Evolutionary conservation across 2,113 vertebrate species (phyloP), one percentile per base, ranked within the genome.

Genomic region (Sula dactylatra): DNA sequence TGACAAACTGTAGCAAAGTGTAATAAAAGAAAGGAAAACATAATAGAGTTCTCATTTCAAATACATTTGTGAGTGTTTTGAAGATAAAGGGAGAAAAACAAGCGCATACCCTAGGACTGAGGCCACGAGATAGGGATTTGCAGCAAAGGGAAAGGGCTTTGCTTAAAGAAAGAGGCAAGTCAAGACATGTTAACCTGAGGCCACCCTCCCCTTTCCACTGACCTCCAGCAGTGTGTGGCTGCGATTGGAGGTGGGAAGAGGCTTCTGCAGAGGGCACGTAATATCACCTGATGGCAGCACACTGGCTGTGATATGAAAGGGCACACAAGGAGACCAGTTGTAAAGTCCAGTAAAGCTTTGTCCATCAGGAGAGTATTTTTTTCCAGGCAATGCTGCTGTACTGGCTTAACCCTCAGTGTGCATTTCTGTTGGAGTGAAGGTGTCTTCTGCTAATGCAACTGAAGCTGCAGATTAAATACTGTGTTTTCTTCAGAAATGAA

Each of bases 11-110:
- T 79, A 87, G 92, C 89, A 74, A 93, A 97, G 90, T 91, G 89
- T 91, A 95, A 97, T 97, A 96, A 96, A 95, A 81, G 95, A 96
- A 94, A 96, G 88, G 94, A 97, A 97, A 97, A 96, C 94, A 96
- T 94, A 94, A 94, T 86, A 81, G 93, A 42, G 62, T 66, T 93
- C 82, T 96, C 91, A 83, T 97, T 95, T 93, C 71, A 96, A 97
- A 94, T 96, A 88, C 87, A 86, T 96, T 97, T 94, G 94, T 11
- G 21, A 90, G 72, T 84, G 97, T 97, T 94, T 95, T 87, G 91
- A 91, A 97, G 97, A 95, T 96, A 96, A 96, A 96, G 97, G 95
- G 50, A 95, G 89, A 95, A 97, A 97, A 96, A 94, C 93, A 97
- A 96, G 91, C 2, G 0, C 2, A 14, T 64, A 40, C 89, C 84